phyloP scores from a whole-genome alignment of 2,113 vertebrate species.

The Crotalus horridus region DNA sequence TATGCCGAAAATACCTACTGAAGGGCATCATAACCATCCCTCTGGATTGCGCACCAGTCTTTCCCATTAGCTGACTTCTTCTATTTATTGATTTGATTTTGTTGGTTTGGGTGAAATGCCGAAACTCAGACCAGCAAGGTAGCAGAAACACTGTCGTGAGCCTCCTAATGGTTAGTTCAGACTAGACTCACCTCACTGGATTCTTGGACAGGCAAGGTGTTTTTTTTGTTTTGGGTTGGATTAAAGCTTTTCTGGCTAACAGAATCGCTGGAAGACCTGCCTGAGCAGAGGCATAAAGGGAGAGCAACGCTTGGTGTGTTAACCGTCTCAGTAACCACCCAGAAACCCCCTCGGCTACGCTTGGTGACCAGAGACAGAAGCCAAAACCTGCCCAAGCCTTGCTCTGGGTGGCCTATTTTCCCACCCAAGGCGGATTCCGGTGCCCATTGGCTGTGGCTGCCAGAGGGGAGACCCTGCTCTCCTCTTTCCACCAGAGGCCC shows the following conservation, averaged over 20 bases:
- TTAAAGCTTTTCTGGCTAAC: not conserved
- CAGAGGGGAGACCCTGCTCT: not conserved
- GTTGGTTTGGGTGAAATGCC: not conserved
- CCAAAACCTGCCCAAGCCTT: not conserved
- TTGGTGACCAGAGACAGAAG: not conserved
- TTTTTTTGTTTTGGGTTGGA: not conserved
- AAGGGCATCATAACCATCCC: not conserved
- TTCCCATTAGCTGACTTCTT: not conserved
- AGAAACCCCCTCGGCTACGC: too few relatives aligned
- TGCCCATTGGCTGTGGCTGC: not conserved
- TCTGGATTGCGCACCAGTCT: not conserved
- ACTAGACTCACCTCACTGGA: not conserved
- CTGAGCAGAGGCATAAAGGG: not conserved
- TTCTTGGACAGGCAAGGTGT: not conserved
- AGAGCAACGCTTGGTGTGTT: too few relatives aligned
- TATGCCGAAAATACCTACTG: not conserved
- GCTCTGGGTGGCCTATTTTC: not conserved
- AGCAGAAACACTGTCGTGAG: not conserved
- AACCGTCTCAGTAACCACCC: too few relatives aligned
- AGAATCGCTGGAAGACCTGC: too few relatives aligned
- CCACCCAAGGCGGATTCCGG: not conserved
- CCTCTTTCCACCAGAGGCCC: not conserved
- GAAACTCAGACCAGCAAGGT: not conserved
- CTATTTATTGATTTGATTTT: not conserved
- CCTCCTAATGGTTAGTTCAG: not conserved